phyloP scores from a whole-genome alignment of 2,888 invertebrate genomes.

The Agriotes lineatus region DNA sequence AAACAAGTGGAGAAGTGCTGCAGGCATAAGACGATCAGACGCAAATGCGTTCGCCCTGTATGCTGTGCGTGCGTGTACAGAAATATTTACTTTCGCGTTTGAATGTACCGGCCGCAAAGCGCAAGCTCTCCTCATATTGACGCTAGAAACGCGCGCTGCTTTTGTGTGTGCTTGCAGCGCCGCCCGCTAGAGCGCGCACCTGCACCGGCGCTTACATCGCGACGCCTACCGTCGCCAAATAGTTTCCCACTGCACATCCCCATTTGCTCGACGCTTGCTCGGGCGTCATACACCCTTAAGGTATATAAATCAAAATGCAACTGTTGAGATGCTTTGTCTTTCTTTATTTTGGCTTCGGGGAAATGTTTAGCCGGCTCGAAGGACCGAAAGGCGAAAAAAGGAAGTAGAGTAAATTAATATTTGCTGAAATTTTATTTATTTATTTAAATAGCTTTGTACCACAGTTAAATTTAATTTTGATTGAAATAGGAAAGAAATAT shows the following conservation, averaged over 20 bases:
- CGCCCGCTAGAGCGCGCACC: slow-evolving; percentile 46
- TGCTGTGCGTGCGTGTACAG: slow-evolving; percentile 3
- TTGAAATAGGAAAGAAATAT: too few relatives aligned
- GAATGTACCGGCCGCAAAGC: slow-evolving; percentile 40
- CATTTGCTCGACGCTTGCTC: slow-evolving; percentile 34
- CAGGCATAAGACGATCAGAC: too few relatives aligned
- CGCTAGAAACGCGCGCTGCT: slow-evolving; percentile 49
- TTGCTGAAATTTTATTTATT: too few relatives aligned
- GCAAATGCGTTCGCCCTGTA: too few relatives aligned
- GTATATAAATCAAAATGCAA: background rate
- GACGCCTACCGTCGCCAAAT: slow-evolving; percentile 39
- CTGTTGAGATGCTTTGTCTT: too few relatives aligned
- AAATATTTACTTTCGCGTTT: slow-evolving; percentile 29
- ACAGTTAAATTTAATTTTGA: too few relatives aligned
- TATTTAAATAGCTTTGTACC: too few relatives aligned
- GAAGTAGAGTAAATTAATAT: too few relatives aligned
- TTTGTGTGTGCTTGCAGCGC: slow-evolving; percentile 43
- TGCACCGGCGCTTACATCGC: slow-evolving; percentile 46
- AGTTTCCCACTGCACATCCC: slow-evolving; percentile 44
- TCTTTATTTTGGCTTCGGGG: too few relatives aligned
- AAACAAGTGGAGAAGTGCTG: too few relatives aligned
- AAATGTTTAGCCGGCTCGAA: too few relatives aligned
- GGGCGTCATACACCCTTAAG: slow-evolving; percentile 29
- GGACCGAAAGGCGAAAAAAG: too few relatives aligned
- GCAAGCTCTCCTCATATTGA: slow-evolving; percentile 51